These are phyloP conservation scores for Sinocyclocheilus maitianheensis DNA, from an alignment of 2,113 vertebrate species.

Conservation along the genomic window DNA sequence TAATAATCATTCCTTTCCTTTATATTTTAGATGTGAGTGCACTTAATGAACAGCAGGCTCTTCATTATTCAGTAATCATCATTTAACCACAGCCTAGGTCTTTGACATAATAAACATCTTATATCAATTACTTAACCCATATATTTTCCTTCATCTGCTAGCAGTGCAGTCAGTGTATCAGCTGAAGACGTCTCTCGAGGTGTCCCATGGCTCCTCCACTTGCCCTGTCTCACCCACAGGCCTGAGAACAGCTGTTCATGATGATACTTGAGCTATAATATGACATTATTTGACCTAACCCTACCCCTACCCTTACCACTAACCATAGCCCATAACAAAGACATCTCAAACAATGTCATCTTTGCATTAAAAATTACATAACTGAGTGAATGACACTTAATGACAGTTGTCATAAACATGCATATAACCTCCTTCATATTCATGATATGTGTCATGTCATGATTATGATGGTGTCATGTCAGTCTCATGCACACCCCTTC, in stretches of 20 bases:
- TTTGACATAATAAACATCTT: neutral
- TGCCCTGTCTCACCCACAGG: constrained; percentile 7
- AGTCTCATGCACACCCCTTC: too few relatives aligned
- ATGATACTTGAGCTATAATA: constrained; percentile 20
- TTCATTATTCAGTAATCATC: neutral
- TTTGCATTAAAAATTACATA: too few relatives aligned
- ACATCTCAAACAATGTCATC: too few relatives aligned
- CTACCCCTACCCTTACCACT: too few relatives aligned
- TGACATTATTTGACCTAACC: too few relatives aligned
- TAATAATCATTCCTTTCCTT: neutral
- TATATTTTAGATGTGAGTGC: neutral
- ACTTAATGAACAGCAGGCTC: neutral
- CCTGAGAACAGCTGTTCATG: constrained; percentile 22
- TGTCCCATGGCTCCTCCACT: constrained; percentile 12
- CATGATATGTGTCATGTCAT: too few relatives aligned
- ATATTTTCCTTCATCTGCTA: neutral
- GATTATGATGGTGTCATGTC: too few relatives aligned
- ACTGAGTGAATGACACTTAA: too few relatives aligned
- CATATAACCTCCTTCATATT: too few relatives aligned
- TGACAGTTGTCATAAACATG: too few relatives aligned
- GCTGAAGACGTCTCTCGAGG: neutral
- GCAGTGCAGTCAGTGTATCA: neutral
- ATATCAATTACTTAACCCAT: neutral
- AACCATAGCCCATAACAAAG: too few relatives aligned
- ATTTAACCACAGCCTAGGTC: neutral